Percentiles rank a stretch among this genome's conserved stretches.
These are phyloP conservation scores for Galerucella nymphaeae DNA, from an alignment of 2,888 invertebrate genomes.

Conservation along the genomic window DNA sequence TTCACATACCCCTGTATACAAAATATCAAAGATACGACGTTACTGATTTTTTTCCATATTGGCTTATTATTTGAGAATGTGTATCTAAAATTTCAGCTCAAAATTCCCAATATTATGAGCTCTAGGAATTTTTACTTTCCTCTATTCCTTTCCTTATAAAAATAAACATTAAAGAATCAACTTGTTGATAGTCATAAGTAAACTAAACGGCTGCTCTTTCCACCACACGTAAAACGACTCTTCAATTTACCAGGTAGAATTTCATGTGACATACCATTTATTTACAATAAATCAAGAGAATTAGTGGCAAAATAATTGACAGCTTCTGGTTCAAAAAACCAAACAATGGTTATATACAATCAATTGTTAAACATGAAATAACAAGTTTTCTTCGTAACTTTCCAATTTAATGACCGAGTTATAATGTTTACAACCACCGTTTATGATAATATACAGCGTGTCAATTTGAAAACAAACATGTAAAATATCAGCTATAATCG, in stretches of 20 bases:
- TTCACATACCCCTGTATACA: too few species aligned
- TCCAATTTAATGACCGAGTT: neutral
- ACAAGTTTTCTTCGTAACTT: neutral
- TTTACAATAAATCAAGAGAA: constrained; percentile 3
- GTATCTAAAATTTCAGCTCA: too few species aligned
- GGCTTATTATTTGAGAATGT: too few species aligned
- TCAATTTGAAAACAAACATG: too few species aligned
- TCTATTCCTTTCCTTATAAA: too few species aligned
- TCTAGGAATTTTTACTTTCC: too few species aligned
- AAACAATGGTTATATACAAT: constrained; percentile 5
- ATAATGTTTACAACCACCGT: neutral
- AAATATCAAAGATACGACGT: too few species aligned
- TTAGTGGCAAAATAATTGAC: neutral
- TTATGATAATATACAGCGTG: neutral
- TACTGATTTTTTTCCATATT: too few species aligned
- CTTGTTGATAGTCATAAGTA: neutral
- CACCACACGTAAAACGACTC: neutral
- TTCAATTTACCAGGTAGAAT: neutral
- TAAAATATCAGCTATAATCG: too few species aligned
- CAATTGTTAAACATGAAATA: constrained; percentile 5
- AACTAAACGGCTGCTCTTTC: neutral
- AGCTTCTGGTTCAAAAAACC: neutral
- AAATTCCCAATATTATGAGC: too few species aligned
- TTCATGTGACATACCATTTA: neutral
- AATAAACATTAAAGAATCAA: too few species aligned